A percentile compares a stretch with the other conserved stretches of the same genome.
Evolutionary conservation across 2,888 invertebrate species (phyloP).

Genomic region (Melanostoma mellinum): DNA sequence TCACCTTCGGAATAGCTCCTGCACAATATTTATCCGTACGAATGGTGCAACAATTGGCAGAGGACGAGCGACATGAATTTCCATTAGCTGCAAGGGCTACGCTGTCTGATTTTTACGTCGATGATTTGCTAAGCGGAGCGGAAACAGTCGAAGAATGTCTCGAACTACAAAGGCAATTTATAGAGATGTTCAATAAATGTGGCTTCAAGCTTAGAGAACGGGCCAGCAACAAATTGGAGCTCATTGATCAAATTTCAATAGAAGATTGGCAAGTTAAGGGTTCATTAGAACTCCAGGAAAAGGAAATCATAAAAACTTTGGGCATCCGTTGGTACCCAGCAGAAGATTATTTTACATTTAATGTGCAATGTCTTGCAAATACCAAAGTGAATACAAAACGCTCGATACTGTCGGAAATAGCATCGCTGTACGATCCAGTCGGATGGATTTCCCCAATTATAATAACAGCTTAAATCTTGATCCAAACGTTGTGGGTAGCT

Average conservation of each 20-base stretch:
- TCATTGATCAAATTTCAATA: background rate
- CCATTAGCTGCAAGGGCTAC: slow-evolving; percentile 13
- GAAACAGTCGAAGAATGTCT: slow-evolving; percentile 1
- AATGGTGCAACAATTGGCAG: slow-evolving; percentile 13
- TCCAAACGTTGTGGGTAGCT: too few relatives aligned
- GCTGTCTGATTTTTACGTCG: slow-evolving; percentile 1
- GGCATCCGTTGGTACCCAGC: slow-evolving; percentile 11
- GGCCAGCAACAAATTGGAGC: slow-evolving; percentile 5
- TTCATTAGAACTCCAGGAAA: background rate
- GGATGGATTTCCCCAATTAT: slow-evolving; percentile 1
- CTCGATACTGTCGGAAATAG: slow-evolving; percentile 17
- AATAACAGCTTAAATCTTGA: background rate
- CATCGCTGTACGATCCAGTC: slow-evolving; percentile 8
- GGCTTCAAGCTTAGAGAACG: slow-evolving; percentile 13
- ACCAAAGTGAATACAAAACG: slow-evolving; percentile 1
- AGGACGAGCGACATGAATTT: slow-evolving; percentile 1
- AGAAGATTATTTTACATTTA: slow-evolving; percentile 13
- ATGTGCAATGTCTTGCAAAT: background rate
- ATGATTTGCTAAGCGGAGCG: slow-evolving; percentile 2
- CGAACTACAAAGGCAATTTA: background rate
- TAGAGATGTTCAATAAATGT: background rate
- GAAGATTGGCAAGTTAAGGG: slow-evolving; percentile 6
- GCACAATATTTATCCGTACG: slow-evolving; percentile 19
- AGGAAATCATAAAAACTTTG: slow-evolving; percentile 2
- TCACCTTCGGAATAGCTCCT: slow-evolving; percentile 1